Evolutionary conservation across 2,888 invertebrate species (phyloP).

Genomic region (Chrysopilus asiliformis): DNA sequence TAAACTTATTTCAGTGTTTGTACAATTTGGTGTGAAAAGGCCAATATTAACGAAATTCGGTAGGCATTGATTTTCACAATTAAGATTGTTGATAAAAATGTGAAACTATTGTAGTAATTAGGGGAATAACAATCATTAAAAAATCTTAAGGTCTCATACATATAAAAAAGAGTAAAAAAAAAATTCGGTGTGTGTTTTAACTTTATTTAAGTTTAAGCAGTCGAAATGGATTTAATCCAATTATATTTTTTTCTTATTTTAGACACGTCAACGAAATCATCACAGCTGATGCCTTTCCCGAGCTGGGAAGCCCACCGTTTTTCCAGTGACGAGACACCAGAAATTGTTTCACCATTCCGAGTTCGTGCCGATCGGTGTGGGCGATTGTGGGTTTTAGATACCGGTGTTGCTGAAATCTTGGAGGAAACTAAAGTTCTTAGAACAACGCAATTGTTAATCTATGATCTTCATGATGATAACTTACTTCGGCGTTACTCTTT

Average conservation of each 20-base stretch:
- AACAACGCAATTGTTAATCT: constrained; percentile 52
- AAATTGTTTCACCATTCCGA: constrained; percentile 60
- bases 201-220: too few species aligned
- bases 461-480: constrained; percentile 56
- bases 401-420: constrained; percentile 50
- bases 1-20: too few species aligned
- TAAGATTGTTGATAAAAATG: too few species aligned
- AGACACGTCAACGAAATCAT: constrained; percentile 53
- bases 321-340: constrained; percentile 39
- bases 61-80: too few species aligned
- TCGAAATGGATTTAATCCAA: background rate
- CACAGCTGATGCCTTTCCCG: constrained; percentile 61
- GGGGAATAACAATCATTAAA: too few species aligned
- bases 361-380: constrained; percentile 61
- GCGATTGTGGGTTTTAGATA: constrained; percentile 67
- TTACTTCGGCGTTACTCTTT: constrained; percentile 52
- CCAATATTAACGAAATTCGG: too few species aligned
- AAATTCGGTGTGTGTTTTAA: too few species aligned
- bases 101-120: too few species aligned
- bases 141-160: too few species aligned
- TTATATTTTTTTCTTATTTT: constrained; percentile 25
- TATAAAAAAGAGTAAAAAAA: too few species aligned
- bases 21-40: too few species aligned
- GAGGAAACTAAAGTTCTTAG: constrained; percentile 38
- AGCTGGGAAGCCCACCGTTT: constrained; percentile 64